These are phyloP conservation scores for Phasianus colchicus DNA, from an alignment of 2,113 vertebrate genomes.

Conservation along the genomic window DNA sequence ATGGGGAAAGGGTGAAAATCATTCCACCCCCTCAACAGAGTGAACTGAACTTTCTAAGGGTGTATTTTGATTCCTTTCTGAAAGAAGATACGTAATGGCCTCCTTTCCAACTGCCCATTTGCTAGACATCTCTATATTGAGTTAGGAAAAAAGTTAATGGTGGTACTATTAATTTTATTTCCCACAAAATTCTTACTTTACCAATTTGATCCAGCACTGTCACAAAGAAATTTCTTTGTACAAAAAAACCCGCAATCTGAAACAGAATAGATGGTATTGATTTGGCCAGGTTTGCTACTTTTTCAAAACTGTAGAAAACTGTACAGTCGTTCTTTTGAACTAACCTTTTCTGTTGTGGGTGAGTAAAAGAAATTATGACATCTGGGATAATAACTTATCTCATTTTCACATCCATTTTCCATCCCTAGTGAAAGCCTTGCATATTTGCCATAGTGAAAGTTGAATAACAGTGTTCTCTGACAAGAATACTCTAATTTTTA, in stretches of 20 bases:
- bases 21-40: conserved; percentile 52
- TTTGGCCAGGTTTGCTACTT: neutral
- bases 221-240: neutral
- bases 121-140: neutral
- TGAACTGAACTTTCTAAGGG: conserved; percentile 54
- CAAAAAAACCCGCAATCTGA: neutral
- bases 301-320: neutral
- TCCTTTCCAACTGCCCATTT: conserved; percentile 46
- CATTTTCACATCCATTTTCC: neutral
- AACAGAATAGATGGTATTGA: neutral
- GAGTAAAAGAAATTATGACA: neutral
- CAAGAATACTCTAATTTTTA: neutral
- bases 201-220: neutral
- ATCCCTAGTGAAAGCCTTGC: neutral
- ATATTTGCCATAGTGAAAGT: neutral
- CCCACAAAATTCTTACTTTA: neutral
- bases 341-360: neutral
- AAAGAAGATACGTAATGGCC: conserved; percentile 27
- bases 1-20: conserved; percentile 65
- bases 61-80: conserved; percentile 48
- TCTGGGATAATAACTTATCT: neutral
- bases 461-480: neutral
- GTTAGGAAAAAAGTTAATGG: neutral
- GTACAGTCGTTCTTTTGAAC: neutral
- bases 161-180: conserved; percentile 26